phyloP scores from a whole-genome alignment of 2,113 vertebrate genomes.

The Toxotes chatareus region DNA sequence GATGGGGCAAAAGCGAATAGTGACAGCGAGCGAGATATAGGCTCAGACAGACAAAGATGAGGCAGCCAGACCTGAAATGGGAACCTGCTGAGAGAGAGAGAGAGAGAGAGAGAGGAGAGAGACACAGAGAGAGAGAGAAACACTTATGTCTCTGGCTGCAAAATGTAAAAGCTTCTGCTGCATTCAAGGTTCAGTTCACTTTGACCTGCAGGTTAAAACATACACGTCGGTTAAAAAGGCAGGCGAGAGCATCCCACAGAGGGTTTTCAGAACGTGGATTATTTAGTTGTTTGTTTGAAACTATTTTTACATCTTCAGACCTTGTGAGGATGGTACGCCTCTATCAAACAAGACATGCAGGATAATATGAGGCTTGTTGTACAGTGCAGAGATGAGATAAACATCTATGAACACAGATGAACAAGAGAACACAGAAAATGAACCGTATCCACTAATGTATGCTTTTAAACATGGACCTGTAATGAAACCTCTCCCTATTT shows the following conservation, averaged over 20 bases:
- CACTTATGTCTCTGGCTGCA: slow-evolving; percentile 32
- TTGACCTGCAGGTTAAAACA: slow-evolving; percentile 56
- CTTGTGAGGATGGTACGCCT: background rate
- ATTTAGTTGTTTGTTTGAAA: slow-evolving; percentile 39
- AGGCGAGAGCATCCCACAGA: background rate
- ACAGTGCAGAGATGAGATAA: slow-evolving; percentile 7
- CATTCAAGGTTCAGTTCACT: slow-evolving; percentile 57
- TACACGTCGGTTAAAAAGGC: slow-evolving; percentile 47
- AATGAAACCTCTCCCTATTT: background rate
- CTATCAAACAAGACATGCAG: background rate
- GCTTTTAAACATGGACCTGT: background rate
- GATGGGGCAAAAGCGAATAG: slow-evolving; percentile 38
- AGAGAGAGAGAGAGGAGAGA: background rate
- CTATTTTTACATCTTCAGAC: slow-evolving; percentile 27
- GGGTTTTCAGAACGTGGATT: slow-evolving; percentile 39
- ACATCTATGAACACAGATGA: background rate
- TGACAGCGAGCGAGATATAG: slow-evolving; percentile 49
- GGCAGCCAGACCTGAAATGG: slow-evolving; percentile 56
- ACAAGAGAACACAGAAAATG: background rate
- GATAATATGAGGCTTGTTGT: slow-evolving; percentile 1
- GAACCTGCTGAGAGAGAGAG: slow-evolving; percentile 24
- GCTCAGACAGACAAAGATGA: slow-evolving; percentile 35
- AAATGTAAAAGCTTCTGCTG: slow-evolving; percentile 58
- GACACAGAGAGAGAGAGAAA: slow-evolving; percentile 2
- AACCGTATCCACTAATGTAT: background rate